Evolutionary conservation across 2,888 invertebrate genomes (phyloP).

Genomic region (Agonopterix heracliana): DNA sequence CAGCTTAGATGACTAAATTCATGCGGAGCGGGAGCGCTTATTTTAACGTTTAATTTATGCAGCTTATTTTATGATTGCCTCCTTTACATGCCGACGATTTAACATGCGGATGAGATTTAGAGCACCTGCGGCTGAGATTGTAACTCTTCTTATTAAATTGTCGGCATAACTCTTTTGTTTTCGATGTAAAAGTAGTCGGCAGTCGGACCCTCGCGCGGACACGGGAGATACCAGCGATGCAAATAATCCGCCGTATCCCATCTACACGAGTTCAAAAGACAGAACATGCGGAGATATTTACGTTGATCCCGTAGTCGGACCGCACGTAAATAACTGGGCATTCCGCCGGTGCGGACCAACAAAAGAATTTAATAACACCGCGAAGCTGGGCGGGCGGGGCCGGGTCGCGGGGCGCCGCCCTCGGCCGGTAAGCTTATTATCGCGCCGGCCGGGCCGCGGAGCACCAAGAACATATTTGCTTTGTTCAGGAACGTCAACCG

Average conservation of each 20-base stretch:
- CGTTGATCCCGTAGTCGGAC: constrained; percentile 56
- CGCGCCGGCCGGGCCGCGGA: constrained; percentile 35
- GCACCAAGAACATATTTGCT: constrained; percentile 64
- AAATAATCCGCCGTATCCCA: constrained; percentile 49
- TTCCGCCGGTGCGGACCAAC: constrained; percentile 47
- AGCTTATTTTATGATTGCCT: constrained; percentile 53
- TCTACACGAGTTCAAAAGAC: constrained; percentile 52
- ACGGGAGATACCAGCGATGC: constrained; percentile 32
- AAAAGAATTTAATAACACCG: constrained; percentile 72
- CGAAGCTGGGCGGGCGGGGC: constrained; percentile 41
- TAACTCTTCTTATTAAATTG: constrained; percentile 39
- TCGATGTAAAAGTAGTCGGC: not conserved
- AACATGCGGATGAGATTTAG: constrained; percentile 28
- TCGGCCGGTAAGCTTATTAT: constrained; percentile 66
- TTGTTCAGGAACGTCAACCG: constrained; percentile 56
- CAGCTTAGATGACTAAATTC: constrained; percentile 53
- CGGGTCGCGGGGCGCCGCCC: constrained; percentile 33
- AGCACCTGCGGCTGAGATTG: constrained; percentile 48
- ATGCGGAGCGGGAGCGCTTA: constrained; percentile 30
- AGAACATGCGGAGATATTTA: constrained; percentile 45
- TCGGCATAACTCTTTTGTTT: constrained; percentile 30
- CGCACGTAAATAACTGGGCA: constrained; percentile 60
- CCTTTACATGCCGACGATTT: constrained; percentile 29
- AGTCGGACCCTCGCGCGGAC: constrained; percentile 6
- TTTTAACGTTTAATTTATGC: constrained; percentile 55